Conservation (phyloP, 37 sponge, comb jelly and placozoan genomes). For the Geodia barretti region DNA sequence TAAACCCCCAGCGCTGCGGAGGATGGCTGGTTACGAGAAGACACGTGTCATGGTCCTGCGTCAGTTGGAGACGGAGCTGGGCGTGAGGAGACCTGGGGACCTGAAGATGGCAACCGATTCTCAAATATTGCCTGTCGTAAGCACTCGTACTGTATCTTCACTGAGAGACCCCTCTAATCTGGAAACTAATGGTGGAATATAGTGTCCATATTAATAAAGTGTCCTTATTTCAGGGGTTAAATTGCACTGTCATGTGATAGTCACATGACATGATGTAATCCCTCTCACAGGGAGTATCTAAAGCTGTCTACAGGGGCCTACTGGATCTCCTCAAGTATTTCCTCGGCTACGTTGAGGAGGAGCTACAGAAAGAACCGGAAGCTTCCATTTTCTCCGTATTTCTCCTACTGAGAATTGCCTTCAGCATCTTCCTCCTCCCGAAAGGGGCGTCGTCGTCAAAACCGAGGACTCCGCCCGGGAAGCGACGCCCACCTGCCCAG, state of each 20-base stretch:
- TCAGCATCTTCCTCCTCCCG: conserved; percentile 29
- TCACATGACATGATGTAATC: too few relatives aligned
- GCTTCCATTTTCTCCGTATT: conserved; percentile 61
- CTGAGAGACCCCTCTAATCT: too few relatives aligned
- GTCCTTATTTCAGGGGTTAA: too few relatives aligned
- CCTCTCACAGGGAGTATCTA: conserved; percentile 48
- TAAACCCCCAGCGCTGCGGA: conserved; percentile 49
- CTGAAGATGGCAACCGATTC: conserved; percentile 21
- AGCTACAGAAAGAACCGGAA: conserved; percentile 41
- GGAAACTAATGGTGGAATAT: too few relatives aligned
- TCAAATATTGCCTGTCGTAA: conserved; percentile 53
- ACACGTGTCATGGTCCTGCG: conserved; percentile 49
- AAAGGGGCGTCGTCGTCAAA: not conserved
- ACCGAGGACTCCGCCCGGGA: too few relatives aligned
- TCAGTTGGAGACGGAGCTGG: conserved; percentile 47
- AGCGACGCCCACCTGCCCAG: too few relatives aligned
- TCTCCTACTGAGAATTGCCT: conserved; percentile 62
- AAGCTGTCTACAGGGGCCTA: conserved; percentile 54
- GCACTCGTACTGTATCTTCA: too few relatives aligned
- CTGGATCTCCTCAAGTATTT: conserved; percentile 63
- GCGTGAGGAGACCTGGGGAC: conserved; percentile 16
- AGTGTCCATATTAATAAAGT: too few relatives aligned
- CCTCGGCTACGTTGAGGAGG: conserved; percentile 41
- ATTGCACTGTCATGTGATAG: too few relatives aligned
- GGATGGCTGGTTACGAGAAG: conserved; percentile 42